These are phyloP conservation scores for Thysanoteuthis rhombus DNA, from an alignment of 2,888 invertebrate species.

Conservation along the genomic window DNA sequence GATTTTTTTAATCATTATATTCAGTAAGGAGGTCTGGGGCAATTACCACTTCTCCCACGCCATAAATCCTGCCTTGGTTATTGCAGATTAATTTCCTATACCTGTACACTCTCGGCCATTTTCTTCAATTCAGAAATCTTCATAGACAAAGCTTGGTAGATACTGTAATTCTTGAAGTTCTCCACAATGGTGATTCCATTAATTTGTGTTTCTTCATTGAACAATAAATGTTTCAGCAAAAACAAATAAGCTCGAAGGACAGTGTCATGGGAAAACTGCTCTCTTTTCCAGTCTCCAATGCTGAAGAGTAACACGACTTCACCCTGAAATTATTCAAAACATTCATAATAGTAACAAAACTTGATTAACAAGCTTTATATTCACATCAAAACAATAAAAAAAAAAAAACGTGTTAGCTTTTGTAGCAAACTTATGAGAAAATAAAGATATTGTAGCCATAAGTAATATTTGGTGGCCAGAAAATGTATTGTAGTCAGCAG, in stretches of 20 bases:
- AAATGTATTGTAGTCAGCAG: too few relatives aligned
- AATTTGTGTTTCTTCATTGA: conserved; percentile 15
- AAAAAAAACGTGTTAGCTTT: background rate
- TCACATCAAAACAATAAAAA: background rate
- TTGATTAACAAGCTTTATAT: too few relatives aligned
- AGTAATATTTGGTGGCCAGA: too few relatives aligned
- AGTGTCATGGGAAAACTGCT: background rate
- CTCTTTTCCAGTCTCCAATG: conserved; percentile 13
- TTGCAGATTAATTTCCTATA: background rate
- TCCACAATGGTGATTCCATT: conserved; percentile 14
- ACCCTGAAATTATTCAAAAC: background rate
- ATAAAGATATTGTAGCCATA: too few relatives aligned
- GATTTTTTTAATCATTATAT: too few relatives aligned
- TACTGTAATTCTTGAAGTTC: conserved; percentile 1
- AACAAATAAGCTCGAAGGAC: conserved; percentile 2
- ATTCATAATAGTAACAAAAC: too few relatives aligned
- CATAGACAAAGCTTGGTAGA: background rate
- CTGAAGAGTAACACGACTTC: background rate
- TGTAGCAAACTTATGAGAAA: too few relatives aligned
- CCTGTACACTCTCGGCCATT: conserved; percentile 14
- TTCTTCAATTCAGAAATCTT: background rate
- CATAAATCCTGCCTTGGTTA: too few relatives aligned
- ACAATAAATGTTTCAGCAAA: background rate
- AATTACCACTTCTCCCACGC: too few relatives aligned
- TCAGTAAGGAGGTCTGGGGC: too few relatives aligned